Evolutionary conservation across 2,113 vertebrate species (phyloP).

Genomic region (Aythya baeri): DNA sequence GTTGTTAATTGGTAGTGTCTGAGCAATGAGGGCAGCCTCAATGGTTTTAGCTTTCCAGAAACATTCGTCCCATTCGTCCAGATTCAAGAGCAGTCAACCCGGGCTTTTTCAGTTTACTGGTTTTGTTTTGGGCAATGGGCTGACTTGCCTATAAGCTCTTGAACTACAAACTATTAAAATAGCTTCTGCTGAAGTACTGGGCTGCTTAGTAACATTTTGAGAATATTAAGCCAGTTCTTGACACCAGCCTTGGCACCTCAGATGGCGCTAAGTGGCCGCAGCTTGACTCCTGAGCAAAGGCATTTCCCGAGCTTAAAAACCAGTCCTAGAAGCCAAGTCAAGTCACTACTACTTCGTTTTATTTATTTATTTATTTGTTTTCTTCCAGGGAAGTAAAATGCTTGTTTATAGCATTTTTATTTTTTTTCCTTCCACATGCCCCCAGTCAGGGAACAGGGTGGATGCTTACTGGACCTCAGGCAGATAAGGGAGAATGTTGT

Average conservation of each 20-base stretch:
- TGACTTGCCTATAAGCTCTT: constrained; percentile 33
- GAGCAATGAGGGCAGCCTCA: not conserved
- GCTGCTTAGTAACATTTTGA: not conserved
- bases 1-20: not conserved
- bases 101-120: not conserved
- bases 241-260: not conserved
- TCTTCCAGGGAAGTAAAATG: not conserved
- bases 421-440: not conserved
- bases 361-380: not conserved
- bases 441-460: not conserved
- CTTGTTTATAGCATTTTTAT: not conserved
- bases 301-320: not conserved
- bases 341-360: not conserved
- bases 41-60: constrained; percentile 8
- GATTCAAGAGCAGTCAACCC: not conserved
- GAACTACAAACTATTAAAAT: not conserved
- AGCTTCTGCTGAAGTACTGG: not conserved
- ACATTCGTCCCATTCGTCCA: not conserved
- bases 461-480: not conserved
- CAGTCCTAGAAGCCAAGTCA: not conserved
- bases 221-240: not conserved
- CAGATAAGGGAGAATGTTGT: not conserved
- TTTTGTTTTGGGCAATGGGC: constrained; percentile 37
- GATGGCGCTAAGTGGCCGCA: not conserved
- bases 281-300: not conserved